Conservation (phyloP, 1,140 invertebrate species). For the Manduca sexta region DNA sequence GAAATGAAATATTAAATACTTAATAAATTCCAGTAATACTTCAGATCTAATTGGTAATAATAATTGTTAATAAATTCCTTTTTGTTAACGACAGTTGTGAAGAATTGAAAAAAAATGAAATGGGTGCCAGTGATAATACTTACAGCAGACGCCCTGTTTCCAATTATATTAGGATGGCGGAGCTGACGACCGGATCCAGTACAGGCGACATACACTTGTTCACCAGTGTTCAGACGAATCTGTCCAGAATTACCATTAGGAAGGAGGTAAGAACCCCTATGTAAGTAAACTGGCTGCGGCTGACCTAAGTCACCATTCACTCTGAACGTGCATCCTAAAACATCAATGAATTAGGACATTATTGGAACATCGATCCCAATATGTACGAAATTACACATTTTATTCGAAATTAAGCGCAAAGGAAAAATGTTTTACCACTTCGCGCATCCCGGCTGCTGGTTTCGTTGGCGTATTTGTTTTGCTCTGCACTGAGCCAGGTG, state of each 20-base stretch:
- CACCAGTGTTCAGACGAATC: slow-evolving; percentile 32
- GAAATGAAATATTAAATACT: neutral
- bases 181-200: slow-evolving; percentile 37
- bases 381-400: no score
- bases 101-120: no score
- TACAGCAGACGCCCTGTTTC: slow-evolving; percentile 34
- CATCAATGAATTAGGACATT: neutral
- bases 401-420: no score
- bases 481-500: slow-evolving; percentile 39
- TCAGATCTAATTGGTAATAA: no score
- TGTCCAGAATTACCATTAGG: slow-evolving; percentile 38
- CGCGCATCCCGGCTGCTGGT: slow-evolving; percentile 15
- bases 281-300: slow-evolving; percentile 51
- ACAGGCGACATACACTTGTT: slow-evolving; percentile 43
- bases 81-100: no score
- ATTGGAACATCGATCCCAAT: no score
- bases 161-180: slow-evolving; percentile 32
- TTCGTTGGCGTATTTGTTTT: slow-evolving; percentile 33
- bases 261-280: slow-evolving; percentile 28
- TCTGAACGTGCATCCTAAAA: slow-evolving; percentile 41
- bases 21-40: no score
- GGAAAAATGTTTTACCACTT: slow-evolving; percentile 31
- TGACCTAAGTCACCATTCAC: slow-evolving; percentile 59
- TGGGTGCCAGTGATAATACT: no score
- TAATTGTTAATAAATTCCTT: no score